These are phyloP conservation scores for Papilio dardanus DNA, from an alignment of 1,140 invertebrate species.

Conservation along the genomic window DNA sequence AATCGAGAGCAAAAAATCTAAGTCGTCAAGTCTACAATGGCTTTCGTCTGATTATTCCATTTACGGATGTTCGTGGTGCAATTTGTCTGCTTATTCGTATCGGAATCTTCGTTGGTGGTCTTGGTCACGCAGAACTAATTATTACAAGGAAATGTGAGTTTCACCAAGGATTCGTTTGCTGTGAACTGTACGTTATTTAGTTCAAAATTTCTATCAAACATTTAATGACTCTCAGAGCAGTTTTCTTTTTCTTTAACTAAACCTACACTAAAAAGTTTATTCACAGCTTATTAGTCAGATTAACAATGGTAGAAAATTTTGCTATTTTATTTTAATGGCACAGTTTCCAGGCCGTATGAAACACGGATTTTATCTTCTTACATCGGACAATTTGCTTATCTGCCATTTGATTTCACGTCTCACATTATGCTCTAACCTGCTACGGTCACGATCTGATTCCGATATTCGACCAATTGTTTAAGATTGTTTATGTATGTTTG, in stretches of 20 bases:
- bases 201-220: background rate
- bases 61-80: slow-evolving; percentile 65
- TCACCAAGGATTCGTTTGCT: background rate
- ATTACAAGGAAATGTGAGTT: background rate
- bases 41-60: slow-evolving; percentile 67
- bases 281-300: slow-evolving; percentile 2
- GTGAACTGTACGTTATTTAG: background rate
- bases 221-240: background rate
- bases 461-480: slow-evolving; percentile 20
- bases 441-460: slow-evolving; percentile 15
- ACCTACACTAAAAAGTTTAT: background rate
- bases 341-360: slow-evolving; percentile 9
- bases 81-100: slow-evolving; percentile 72
- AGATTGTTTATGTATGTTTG: background rate
- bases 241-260: no score
- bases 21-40: slow-evolving; percentile 46
- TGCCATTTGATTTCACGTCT: slow-evolving; percentile 7
- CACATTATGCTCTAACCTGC: slow-evolving; percentile 7
- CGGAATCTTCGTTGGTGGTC: slow-evolving; percentile 56
- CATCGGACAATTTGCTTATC: slow-evolving; percentile 19
- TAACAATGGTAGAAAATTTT: slow-evolving; percentile 18
- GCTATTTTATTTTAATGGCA: slow-evolving; percentile 15
- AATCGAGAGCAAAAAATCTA: background rate
- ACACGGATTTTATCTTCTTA: slow-evolving; percentile 16
- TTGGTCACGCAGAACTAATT: slow-evolving; percentile 59